These are phyloP conservation scores for Luperina nickerlii DNA, from an alignment of 2,888 invertebrate genomes.

Conservation along the genomic window DNA sequence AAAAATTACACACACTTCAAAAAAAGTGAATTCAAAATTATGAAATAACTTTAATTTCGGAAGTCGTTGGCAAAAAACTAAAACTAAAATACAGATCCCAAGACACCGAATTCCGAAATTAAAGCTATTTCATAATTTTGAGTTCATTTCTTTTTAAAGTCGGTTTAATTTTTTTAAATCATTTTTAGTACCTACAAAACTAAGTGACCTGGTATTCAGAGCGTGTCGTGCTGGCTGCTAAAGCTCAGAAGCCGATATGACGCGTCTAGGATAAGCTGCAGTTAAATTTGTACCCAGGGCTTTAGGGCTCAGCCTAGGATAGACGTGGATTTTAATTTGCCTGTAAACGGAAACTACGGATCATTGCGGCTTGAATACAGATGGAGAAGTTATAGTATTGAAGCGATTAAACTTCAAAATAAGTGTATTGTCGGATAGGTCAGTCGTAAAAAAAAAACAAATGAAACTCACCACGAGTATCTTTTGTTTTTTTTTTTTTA, in stretches of 20 bases:
- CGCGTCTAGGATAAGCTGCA: slow-evolving; percentile 36
- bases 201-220: slow-evolving; percentile 15
- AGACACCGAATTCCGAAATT: too few species aligned
- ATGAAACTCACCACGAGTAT: background rate
- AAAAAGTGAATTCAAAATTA: too few species aligned
- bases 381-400: slow-evolving; percentile 10
- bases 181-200: background rate
- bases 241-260: slow-evolving; percentile 36
- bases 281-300: slow-evolving; percentile 21
- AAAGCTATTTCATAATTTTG: too few species aligned
- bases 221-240: slow-evolving; percentile 2
- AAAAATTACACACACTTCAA: too few species aligned
- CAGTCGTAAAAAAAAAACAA: background rate
- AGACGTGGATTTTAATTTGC: slow-evolving; percentile 35
- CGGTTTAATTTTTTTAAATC: too few species aligned
- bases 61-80: too few species aligned
- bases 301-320: slow-evolving; percentile 10
- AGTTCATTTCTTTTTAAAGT: too few species aligned
- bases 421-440: background rate
- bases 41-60: too few species aligned
- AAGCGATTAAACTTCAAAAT: background rate
- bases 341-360: background rate
- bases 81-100: too few species aligned
- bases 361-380: slow-evolving; percentile 2
- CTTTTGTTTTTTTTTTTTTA: background rate